Evolutionary conservation across 2,888 invertebrate species (phyloP).

Genomic region (Eulithis testata): DNA sequence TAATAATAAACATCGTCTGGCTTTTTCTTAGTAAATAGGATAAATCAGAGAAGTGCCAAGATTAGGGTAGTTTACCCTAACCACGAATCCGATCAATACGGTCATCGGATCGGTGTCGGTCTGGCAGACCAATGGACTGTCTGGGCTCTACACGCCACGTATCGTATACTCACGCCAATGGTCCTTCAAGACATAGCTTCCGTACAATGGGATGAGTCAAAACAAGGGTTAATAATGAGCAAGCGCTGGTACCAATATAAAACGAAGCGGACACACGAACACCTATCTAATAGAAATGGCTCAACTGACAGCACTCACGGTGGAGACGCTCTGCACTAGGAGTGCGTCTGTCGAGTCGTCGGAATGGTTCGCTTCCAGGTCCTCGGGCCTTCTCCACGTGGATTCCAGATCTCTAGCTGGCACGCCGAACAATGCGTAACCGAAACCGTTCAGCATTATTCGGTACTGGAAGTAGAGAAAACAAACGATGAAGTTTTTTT

Average conservation of each 20-base stretch:
- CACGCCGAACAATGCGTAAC: constrained; percentile 91
- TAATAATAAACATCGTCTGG: no score
- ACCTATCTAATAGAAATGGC: constrained; percentile 56
- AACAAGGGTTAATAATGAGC: constrained; percentile 33
- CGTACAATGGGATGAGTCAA: constrained; percentile 20
- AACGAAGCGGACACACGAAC: constrained; percentile 49
- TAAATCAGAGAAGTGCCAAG: no score
- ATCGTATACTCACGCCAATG: no score
- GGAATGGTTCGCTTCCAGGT: constrained; percentile 73
- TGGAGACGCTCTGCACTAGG: constrained; percentile 85
- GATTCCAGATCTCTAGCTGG: constrained; percentile 89
- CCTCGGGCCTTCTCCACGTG: constrained; percentile 88
- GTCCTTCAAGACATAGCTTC: neutral
- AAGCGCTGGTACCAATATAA: constrained; percentile 30
- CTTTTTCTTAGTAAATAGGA: no score
- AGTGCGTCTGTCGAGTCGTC: constrained; percentile 81
- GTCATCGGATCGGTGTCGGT: no score
- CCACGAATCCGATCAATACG: no score
- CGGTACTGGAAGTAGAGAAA: constrained; percentile 86
- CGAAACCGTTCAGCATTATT: constrained; percentile 93
- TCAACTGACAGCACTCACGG: constrained; percentile 85
- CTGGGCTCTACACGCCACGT: no score
- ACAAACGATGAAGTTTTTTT: no score
- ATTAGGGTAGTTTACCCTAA: no score
- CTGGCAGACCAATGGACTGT: no score